Evolutionary conservation across 1,140 invertebrate species (phyloP), one percentile per base, ranked within the genome.

Genomic region (Adelges cooleyi): DNA sequence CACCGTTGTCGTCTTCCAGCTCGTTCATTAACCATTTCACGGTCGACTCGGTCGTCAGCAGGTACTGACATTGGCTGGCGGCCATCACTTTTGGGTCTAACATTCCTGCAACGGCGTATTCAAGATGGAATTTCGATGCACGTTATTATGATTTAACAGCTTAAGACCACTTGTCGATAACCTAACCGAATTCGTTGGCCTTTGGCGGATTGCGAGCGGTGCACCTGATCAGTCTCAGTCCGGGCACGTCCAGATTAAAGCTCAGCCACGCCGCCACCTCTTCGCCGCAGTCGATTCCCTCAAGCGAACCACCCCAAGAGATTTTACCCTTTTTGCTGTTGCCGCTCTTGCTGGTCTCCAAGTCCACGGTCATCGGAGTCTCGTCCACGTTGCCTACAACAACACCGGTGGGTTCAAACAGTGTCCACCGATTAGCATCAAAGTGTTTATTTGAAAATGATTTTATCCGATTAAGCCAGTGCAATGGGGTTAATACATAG

Each of bases 21-120:
- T 80, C 81, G 33, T 80, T 75, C 44, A 77, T 75, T 42, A 90
- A 77, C 80, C 83, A 86, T 68, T 78, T 72, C 5, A 92, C 80
- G 69, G 90, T 94, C 11, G 82, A 78, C 69, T 80, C 76, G 73
- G 86, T 92, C 15, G 95, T 78, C 20, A 95, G 73, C 38, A 96
- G 78, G 76, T 85, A 95, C 74, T 95, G 92, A 1, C 88, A 89
- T 78, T 94, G 84, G 76, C 94, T 95, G 4, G 85, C 83, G 66
- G 95, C 78, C 0, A 56, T n/a, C 17, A 67, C 44, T 2, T 27
- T 54, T 20, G 22, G 6, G 2, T 49, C 46, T 40, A 56, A 17
- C 1, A 10, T 27, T 13, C 29, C 51, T 46, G 4, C 52, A 33
- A n/a, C 11, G 17, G 27, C 9, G 10, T 25, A 22, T 22, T 6